phyloP scores from a whole-genome alignment of 2,113 vertebrate genomes.

The Rhinoptilus africanus region DNA sequence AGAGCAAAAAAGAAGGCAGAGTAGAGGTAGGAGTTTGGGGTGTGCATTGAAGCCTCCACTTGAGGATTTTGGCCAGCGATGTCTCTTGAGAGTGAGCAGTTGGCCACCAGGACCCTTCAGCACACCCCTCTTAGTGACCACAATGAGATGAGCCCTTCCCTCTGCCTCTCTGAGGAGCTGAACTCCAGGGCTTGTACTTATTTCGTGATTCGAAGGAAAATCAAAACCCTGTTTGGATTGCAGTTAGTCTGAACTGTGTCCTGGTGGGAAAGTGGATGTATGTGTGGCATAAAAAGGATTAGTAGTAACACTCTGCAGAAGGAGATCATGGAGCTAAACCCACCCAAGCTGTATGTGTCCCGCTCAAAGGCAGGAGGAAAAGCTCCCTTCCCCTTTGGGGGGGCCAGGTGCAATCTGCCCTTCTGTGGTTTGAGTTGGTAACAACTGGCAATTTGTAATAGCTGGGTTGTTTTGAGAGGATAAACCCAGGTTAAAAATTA shows the following conservation, averaged over 20 bases:
- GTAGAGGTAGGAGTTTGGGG: not conserved
- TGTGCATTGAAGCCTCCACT: not conserved
- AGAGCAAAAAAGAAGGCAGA: not conserved
- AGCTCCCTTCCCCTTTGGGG: not conserved
- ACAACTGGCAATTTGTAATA: not conserved
- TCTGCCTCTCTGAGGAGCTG: not conserved
- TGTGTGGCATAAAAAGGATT: not conserved
- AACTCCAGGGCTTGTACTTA: not conserved
- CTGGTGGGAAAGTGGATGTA: not conserved
- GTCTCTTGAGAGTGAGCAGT: not conserved
- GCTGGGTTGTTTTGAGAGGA: not conserved
- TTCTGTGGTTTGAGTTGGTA: too few relatives aligned
- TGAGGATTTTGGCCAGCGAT: not conserved
- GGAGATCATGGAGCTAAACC: not conserved
- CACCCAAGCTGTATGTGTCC: not conserved
- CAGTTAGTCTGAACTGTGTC: not conserved
- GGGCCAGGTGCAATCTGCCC: accelerated
- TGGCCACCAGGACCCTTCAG: not conserved
- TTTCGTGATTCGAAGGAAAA: not conserved
- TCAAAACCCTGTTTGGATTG: not conserved
- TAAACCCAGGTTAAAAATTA: not conserved
- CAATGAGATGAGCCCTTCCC: not conserved
- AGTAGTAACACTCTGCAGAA: not conserved
- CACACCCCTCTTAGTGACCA: not conserved
- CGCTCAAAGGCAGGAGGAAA: not conserved